Percentiles rank a stretch among this genome's conserved stretches.
Evolutionary conservation across 2,113 vertebrate species (phyloP).

Genomic region (Crotalus viridis): DNA sequence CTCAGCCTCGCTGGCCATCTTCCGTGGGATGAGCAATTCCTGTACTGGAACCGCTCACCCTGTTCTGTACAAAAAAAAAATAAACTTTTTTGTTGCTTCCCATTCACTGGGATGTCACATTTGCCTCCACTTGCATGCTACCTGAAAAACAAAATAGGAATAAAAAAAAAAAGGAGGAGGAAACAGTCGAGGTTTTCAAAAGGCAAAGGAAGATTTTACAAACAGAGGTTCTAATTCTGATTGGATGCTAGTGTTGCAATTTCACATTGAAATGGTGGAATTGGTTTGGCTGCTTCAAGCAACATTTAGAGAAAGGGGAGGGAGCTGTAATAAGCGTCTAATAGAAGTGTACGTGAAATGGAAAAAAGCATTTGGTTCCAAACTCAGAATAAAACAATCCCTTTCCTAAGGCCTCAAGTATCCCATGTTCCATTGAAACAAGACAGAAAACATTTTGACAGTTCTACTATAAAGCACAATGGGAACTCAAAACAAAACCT

Average conservation of each 20-base stretch:
- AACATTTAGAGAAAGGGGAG: not conserved
- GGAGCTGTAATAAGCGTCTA: not conserved
- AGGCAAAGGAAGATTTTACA: not conserved
- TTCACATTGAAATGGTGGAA: not conserved
- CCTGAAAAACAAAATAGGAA: not conserved
- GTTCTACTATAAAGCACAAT: not conserved
- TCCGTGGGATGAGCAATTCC: not conserved
- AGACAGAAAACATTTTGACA: not conserved
- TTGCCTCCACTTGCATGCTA: not conserved
- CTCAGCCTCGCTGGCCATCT: not conserved
- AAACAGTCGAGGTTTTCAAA: not conserved
- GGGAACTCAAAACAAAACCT: not conserved
- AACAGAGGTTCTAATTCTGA: not conserved
- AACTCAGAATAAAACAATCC: not conserved
- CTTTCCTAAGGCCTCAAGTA: not conserved
- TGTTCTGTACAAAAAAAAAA: not conserved
- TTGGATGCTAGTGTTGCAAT: not conserved
- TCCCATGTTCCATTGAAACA: not conserved
- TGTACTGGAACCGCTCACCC: not conserved
- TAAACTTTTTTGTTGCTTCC: not conserved
- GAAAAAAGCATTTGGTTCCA: not conserved
- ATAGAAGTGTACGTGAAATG: not conserved
- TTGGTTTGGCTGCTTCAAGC: not conserved
- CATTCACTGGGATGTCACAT: not conserved
- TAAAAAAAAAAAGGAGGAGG: not conserved